Base-by-base conservation (phyloP, 2,797 vertebrate species). In the Poeciliopsis presidionis region DNA sequence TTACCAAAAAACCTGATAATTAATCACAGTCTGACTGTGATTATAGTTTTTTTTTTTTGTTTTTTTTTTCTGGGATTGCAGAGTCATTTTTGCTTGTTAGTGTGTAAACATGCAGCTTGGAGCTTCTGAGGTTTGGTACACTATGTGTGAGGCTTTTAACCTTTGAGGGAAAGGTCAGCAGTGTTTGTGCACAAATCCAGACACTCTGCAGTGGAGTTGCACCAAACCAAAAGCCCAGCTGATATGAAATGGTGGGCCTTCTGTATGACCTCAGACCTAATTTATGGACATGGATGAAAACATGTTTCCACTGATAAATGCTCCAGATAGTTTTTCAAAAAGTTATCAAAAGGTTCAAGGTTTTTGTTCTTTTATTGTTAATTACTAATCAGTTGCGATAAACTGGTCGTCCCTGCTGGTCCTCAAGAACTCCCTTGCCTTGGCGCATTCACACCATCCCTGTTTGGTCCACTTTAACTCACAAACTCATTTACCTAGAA, bases 81-180 rank as follows among this genome's bases (percentile, higher is more conserved):
- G 72, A 22, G 69, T 78, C n/a, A 82, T 69, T 75, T 84, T 87
- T 77, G 75, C 84, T 82, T 55, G 83, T 87, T 78, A 36, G 79
- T 65, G 81, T 74, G 78, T 65, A 79, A 82, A 45, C 83, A 28
- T 3, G 63, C 78, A 63, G 81, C 82, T 77, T 47, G 11, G 74
- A 53, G 83, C 76, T 63, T 71, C 79, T 7, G 83, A 75, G 78
- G 25, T 75, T 81, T 28, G 47, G 5, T 77, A 53, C 79, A 57
- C 70, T 78, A 13, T 45, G 80, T 86, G 76, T 82, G 83, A 83
- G 45, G 81, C 83, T 16, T 43, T 81, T 78, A 88, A 90, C 91
- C 88, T 92, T 92, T 90, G 80, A 41, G 57, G n/a, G 53, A 89
- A 89, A 88, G 82, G 86, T 88, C 59, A 30, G 18, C 49, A 53